phyloP scores from a whole-genome alignment of 2,113 vertebrate genomes.

The Tiliqua scincoides region DNA sequence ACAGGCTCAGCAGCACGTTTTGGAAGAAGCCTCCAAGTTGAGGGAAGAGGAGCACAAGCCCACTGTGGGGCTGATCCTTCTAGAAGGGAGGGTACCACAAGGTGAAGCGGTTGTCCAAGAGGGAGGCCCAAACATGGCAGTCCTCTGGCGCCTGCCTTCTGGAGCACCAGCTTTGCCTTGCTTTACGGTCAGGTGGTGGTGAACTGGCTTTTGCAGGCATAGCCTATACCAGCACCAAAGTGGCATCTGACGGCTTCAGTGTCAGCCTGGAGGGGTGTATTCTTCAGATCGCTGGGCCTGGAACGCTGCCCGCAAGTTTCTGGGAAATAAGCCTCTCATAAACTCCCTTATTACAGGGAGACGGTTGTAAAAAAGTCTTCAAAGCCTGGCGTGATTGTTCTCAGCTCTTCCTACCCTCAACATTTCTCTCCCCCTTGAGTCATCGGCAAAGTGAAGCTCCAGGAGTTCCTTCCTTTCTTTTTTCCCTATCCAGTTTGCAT shows the following conservation, averaged over 20 bases:
- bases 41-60: too few species aligned
- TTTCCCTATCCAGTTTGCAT: too few species aligned
- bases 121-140: neutral
- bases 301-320: neutral
- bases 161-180: neutral
- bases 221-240: neutral
- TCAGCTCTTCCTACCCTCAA: neutral
- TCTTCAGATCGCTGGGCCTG: neutral
- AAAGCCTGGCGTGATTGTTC: neutral
- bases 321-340: neutral
- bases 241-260: neutral
- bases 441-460: too few species aligned
- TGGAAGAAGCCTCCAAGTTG: too few species aligned
- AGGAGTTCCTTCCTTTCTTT: too few species aligned
- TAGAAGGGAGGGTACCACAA: too few species aligned
- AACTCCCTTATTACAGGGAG: neutral
- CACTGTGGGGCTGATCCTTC: too few species aligned
- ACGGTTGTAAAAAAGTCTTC: neutral
- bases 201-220: neutral
- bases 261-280: neutral
- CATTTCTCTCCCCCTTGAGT: neutral
- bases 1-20: too few species aligned
- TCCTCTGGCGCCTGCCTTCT: neutral
- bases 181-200: neutral
- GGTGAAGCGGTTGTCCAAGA: too few species aligned